A percentile compares a stretch with the other conserved stretches of the same genome.
These are phyloP conservation scores for Malthinus seriepunctatus DNA, from an alignment of 2,888 invertebrate species.

Conservation along the genomic window DNA sequence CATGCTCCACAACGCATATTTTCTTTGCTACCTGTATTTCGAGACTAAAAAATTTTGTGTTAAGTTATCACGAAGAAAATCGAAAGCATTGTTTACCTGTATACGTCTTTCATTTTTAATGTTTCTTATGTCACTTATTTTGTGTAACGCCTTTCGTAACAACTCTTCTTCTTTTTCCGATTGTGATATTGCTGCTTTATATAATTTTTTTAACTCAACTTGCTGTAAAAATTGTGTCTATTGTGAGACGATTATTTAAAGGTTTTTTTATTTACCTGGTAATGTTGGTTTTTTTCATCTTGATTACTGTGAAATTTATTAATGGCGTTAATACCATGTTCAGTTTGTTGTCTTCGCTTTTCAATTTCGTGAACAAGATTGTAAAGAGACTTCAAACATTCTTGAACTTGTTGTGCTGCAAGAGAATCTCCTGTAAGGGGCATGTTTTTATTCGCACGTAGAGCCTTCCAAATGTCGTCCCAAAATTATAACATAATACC, in stretches of 20 bases:
- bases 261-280: constrained; percentile 37
- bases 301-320: constrained; percentile 66
- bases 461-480: constrained; percentile 42
- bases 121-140: constrained; percentile 87
- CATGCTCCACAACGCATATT: constrained; percentile 90
- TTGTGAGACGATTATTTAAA: background rate
- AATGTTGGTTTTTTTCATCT: constrained; percentile 48
- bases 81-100: constrained; percentile 56
- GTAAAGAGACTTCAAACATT: constrained; percentile 79
- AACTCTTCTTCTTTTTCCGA: constrained; percentile 84
- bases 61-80: background rate
- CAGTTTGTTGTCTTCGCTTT: constrained; percentile 76
- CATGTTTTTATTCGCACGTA: constrained; percentile 56
- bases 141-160: constrained; percentile 78
- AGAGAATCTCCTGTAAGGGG: constrained; percentile 76
- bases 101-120: constrained; percentile 88
- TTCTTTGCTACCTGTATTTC: constrained; percentile 86
- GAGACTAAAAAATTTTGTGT: constrained; percentile 47
- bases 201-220: constrained; percentile 78
- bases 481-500: constrained; percentile 59
- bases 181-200: constrained; percentile 79
- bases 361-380: constrained; percentile 80
- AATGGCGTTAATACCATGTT: constrained; percentile 78
- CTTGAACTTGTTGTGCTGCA: constrained; percentile 70
- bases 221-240: constrained; percentile 35